These are phyloP conservation scores for Chelidonichthys spinosus DNA, from an alignment of 2,797 vertebrate species.

Conservation along the genomic window DNA sequence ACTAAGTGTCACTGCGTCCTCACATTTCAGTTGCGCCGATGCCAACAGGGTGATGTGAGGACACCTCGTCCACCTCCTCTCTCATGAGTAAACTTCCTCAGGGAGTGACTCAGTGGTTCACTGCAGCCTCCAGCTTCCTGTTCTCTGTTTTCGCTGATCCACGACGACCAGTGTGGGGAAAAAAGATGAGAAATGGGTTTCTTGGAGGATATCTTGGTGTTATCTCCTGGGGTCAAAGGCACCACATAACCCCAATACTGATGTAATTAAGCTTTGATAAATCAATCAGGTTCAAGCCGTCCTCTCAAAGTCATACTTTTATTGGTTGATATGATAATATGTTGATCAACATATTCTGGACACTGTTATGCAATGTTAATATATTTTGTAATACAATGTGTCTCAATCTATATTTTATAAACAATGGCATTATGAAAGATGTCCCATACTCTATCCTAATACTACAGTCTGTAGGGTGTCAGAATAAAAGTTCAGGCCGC, in stretches of 20 bases:
- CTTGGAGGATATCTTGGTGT: slow-evolving; percentile 27
- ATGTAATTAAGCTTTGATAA: slow-evolving; percentile 20
- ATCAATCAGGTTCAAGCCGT: slow-evolving; percentile 3
- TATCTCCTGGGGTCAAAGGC: slow-evolving; percentile 15
- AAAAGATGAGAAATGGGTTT: slow-evolving; percentile 33
- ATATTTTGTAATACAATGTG: not conserved
- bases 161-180: slow-evolving; percentile 3
- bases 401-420: not conserved
- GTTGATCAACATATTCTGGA: not conserved
- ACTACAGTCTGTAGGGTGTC: not conserved
- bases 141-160: slow-evolving; percentile 39
- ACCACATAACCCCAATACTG: not conserved
- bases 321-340: not conserved
- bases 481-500: not conserved
- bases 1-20: slow-evolving; percentile 53
- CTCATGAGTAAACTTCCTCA: slow-evolving; percentile 46
- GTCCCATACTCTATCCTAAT: not conserved
- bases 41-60: slow-evolving; percentile 28
- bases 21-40: not conserved
- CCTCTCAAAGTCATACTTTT: not conserved
- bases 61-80: slow-evolving; percentile 24
- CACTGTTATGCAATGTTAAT: not conserved
- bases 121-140: slow-evolving; percentile 11
- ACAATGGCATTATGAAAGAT: not conserved
- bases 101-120: slow-evolving; percentile 55